phyloP scores from a whole-genome alignment of 2,113 vertebrate species.

The Oxygymnocypris stewartii region DNA sequence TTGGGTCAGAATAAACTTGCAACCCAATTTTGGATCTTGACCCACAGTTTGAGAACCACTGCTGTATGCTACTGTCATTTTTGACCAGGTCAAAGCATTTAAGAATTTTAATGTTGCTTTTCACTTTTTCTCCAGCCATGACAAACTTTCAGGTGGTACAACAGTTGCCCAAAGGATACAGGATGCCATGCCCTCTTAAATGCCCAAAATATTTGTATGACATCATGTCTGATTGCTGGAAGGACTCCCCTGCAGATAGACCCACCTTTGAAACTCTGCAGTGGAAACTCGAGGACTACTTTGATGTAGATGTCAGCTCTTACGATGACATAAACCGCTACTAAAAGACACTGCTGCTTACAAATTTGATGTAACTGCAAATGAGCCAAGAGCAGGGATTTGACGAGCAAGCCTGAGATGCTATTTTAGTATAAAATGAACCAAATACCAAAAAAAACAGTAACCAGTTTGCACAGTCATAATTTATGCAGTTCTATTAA shows the following conservation, averaged over 20 bases:
- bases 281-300: conserved; percentile 81
- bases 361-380: background rate
- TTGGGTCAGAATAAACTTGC: background rate
- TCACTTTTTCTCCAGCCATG: conserved; percentile 73
- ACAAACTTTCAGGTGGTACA: conserved; percentile 82
- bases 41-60: background rate
- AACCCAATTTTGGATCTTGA: background rate
- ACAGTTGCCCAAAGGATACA: conserved; percentile 76
- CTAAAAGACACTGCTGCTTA: conserved; percentile 45
- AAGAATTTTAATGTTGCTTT: background rate
- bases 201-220: conserved; percentile 79
- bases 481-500: background rate
- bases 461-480: background rate
- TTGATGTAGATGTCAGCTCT: conserved; percentile 67
- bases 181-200: conserved; percentile 76
- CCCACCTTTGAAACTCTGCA: conserved; percentile 87
- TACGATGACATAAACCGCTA: conserved; percentile 64
- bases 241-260: conserved; percentile 58
- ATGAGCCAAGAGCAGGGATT: background rate
- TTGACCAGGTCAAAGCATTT: background rate
- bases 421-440: background rate
- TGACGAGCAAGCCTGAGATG: background rate
- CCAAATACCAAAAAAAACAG: background rate
- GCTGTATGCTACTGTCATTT: background rate
- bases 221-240: conserved; percentile 91